phyloP scores from a whole-genome alignment of 2,888 invertebrate species.

The Dasypogon diadema region DNA sequence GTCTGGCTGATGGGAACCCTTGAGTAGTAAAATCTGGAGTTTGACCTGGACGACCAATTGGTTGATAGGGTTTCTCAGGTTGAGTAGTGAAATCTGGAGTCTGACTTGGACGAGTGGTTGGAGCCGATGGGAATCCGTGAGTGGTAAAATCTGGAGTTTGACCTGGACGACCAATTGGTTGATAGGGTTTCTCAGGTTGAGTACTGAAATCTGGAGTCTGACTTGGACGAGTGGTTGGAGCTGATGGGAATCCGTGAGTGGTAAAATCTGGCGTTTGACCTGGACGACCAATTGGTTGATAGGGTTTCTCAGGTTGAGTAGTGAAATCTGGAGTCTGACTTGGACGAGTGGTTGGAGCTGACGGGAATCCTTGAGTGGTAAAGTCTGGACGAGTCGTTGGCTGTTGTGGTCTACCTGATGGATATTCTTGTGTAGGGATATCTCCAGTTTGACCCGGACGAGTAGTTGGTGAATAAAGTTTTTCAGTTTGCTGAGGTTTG shows the following conservation, averaged over 20 bases:
- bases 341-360: slow-evolving; percentile 57
- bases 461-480: neutral
- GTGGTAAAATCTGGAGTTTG: slow-evolving; percentile 35
- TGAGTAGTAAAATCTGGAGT: slow-evolving; percentile 2
- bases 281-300: slow-evolving; percentile 53
- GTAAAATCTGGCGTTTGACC: slow-evolving; percentile 57
- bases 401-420: slow-evolving; percentile 53
- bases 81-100: neutral
- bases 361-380: slow-evolving; percentile 62
- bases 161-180: neutral
- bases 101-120: neutral
- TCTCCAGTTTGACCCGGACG: neutral
- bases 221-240: slow-evolving; percentile 54
- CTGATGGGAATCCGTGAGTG: slow-evolving; percentile 62
- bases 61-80: slow-evolving; percentile 18
- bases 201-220: slow-evolving; percentile 31
- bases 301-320: slow-evolving; percentile 56
- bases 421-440: too few species aligned
- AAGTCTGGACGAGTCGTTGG: slow-evolving; percentile 60
- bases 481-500: slow-evolving; percentile 46
- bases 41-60: neutral
- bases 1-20: slow-evolving; percentile 45
- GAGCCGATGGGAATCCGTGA: slow-evolving; percentile 41
- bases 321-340: slow-evolving; percentile 29
- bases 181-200: neutral